phyloP scores from a whole-genome alignment of 2,113 vertebrate species.

The Bostrychus sinensis region DNA sequence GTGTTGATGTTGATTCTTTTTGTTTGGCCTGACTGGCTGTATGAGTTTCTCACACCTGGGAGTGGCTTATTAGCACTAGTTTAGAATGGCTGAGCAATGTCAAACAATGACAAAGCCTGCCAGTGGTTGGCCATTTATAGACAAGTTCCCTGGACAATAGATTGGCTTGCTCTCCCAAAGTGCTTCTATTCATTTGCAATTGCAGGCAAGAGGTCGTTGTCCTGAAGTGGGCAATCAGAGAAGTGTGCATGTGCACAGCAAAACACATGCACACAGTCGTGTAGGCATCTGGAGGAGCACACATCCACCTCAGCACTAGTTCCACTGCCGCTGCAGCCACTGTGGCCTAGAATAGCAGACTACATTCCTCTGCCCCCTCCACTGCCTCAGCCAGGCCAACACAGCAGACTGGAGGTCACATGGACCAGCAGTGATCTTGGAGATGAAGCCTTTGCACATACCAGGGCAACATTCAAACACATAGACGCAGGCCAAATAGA shows the following conservation, averaged over 20 bases:
- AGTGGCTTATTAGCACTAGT: slow-evolving; percentile 65
- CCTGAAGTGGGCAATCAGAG: slow-evolving; percentile 62
- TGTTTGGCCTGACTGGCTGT: slow-evolving; percentile 54
- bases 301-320: slow-evolving; percentile 39
- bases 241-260: slow-evolving; percentile 46
- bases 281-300: slow-evolving; percentile 12
- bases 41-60: slow-evolving; percentile 65
- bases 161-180: slow-evolving; percentile 41
- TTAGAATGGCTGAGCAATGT: slow-evolving; percentile 65
- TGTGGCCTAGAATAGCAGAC: slow-evolving; percentile 75
- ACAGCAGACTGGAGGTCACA: slow-evolving; percentile 72
- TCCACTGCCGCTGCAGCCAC: slow-evolving; percentile 58
- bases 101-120: slow-evolving; percentile 67
- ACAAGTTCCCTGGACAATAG: slow-evolving; percentile 61
- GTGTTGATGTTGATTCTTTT: slow-evolving; percentile 62
- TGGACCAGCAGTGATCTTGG: slow-evolving; percentile 62
- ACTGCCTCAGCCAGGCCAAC: slow-evolving; percentile 47
- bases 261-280: slow-evolving; percentile 8
- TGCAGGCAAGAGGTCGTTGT: slow-evolving; percentile 53
- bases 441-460: slow-evolving; percentile 46
- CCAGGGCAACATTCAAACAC: slow-evolving; percentile 3
- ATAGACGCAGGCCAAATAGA: slow-evolving; percentile 2
- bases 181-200: slow-evolving; percentile 62
- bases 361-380: slow-evolving; percentile 71
- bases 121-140: slow-evolving; percentile 52